Base-by-base conservation (phyloP, 2,797 vertebrate genomes). In the Falco berigora region DNA sequence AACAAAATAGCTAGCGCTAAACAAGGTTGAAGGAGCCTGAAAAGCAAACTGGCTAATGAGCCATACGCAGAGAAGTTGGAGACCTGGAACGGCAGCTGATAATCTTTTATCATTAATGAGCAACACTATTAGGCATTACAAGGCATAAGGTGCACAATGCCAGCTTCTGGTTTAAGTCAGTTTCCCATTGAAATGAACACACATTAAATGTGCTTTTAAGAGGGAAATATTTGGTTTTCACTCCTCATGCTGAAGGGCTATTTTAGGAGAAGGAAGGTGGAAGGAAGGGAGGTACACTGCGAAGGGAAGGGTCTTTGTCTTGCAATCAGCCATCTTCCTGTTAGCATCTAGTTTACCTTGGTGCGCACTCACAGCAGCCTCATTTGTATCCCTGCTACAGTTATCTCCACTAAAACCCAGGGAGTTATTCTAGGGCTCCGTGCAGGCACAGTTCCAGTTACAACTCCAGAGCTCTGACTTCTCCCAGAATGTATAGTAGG, bases 311-410 rank as follows among this genome's bases (percentile, higher is more conserved):
- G 94, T 92, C 94, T 93, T 96, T 96, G 92, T 96, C 92, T 86
- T 77, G 82, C 84, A 95, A 92, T 96, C 90, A 97, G 80, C 75
- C 75, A 90, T 63, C 85, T 97, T 97, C 96, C 96, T 97, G 96
- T 96, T 69, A 80, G 75, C 81, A 95, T 56, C 86, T 23, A 49
- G 42, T 66, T 92, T 50, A 93, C 80, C 92, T 79, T 82, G 91
- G 55, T 91, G 77, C 68, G 63, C 0, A 0, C 64, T 67, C 42
- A 30, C 16, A 61, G 40, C 20, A 10, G 78, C 46, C 75, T 22
- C 67, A 50, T 62, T 85, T 74, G 42, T 71, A 58, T 23, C 78
- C 90, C 84, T 64, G 20, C 56, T 80, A 30, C 42, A 64, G 67
- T 72, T 82, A 71, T 14, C 75, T n/a, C 68, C 55, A 55, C 38